A percentile compares a stretch with the other conserved stretches of the same genome.
These are phyloP conservation scores for Yoshiicerus persimilis DNA, from an alignment of 1,140 invertebrate species.

Conservation along the genomic window DNA sequence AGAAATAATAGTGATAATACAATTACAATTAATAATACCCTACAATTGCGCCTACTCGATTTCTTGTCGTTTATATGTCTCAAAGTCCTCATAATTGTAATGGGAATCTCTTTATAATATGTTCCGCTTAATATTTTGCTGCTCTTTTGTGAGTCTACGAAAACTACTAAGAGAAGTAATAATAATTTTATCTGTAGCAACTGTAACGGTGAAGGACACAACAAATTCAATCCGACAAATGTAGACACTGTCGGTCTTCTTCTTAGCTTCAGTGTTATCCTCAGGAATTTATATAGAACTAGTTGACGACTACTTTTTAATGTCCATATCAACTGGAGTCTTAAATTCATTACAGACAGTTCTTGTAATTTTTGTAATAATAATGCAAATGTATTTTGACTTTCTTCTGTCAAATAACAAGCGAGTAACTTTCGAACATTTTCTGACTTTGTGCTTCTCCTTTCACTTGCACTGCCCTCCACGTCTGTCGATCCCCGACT, in stretches of 20 bases:
- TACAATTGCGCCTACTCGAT: conserved; percentile 8
- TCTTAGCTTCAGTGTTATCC: background rate
- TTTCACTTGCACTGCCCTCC: background rate
- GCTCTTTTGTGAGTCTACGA: background rate
- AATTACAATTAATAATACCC: background rate
- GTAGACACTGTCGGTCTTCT: background rate
- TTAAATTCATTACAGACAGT: conserved; percentile 1
- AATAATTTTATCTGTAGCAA: background rate
- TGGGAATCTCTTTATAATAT: conserved; percentile 7
- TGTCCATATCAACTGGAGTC: conserved; percentile 12
- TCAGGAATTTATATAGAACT: conserved; percentile 18
- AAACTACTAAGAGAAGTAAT: background rate
- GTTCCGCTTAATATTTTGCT: background rate
- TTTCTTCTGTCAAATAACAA: background rate
- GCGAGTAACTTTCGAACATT: background rate
- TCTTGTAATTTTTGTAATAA: background rate
- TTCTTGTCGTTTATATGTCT: conserved; percentile 2
- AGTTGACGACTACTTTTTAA: conserved; percentile 20
- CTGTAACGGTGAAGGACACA: background rate
- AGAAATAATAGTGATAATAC: conserved; percentile 4
- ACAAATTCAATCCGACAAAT: background rate
- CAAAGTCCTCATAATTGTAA: background rate
- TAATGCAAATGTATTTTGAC: background rate
- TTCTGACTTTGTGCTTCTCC: background rate
- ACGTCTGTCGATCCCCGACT: background rate